Conservation (phyloP, 92 coral and sea anemone genomes). For the Umimayanthus chanpuru region DNA sequence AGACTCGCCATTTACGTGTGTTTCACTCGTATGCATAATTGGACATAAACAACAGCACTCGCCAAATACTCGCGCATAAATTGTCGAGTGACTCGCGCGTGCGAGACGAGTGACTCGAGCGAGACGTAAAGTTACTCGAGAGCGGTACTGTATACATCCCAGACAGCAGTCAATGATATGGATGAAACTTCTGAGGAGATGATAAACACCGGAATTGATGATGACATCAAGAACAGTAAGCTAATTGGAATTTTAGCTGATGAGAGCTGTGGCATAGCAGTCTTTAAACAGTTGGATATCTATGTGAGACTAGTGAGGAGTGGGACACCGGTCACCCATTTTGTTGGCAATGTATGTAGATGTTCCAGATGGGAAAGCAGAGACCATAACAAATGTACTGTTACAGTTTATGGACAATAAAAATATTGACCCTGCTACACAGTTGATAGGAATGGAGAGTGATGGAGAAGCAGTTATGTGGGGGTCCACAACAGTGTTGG, state of each 20-base stretch:
- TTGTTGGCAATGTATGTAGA: slow-evolving; percentile 44
- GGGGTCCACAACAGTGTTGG: slow-evolving; percentile 52
- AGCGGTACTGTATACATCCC: slow-evolving; percentile 9
- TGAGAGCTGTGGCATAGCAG: slow-evolving; percentile 45
- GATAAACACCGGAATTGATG: slow-evolving; percentile 37
- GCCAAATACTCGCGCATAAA: no score
- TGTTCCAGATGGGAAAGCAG: slow-evolving; percentile 45
- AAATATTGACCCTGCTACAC: slow-evolving; percentile 37
- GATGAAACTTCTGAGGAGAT: slow-evolving; percentile 42
- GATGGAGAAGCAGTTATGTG: slow-evolving; percentile 53
- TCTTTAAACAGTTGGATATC: slow-evolving; percentile 38
- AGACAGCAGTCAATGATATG: slow-evolving; percentile 26
- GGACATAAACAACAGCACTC: no score
- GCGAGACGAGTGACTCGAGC: no score
- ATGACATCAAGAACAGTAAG: slow-evolving; percentile 43
- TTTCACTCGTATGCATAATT: no score
- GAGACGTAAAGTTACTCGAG: no score
- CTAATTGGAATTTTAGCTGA: slow-evolving; percentile 45
- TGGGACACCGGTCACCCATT: slow-evolving; percentile 35
- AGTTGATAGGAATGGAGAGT: slow-evolving; percentile 45
- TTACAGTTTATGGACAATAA: slow-evolving; percentile 39
- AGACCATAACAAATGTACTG: slow-evolving; percentile 45
- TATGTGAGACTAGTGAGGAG: slow-evolving; percentile 32
- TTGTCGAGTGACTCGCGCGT: no score
- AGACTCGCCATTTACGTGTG: no score